Percentiles rank a stretch among this genome's conserved stretches.
Conservation (phyloP, 2,888 invertebrate genomes). For the Nebria salina region DNA sequence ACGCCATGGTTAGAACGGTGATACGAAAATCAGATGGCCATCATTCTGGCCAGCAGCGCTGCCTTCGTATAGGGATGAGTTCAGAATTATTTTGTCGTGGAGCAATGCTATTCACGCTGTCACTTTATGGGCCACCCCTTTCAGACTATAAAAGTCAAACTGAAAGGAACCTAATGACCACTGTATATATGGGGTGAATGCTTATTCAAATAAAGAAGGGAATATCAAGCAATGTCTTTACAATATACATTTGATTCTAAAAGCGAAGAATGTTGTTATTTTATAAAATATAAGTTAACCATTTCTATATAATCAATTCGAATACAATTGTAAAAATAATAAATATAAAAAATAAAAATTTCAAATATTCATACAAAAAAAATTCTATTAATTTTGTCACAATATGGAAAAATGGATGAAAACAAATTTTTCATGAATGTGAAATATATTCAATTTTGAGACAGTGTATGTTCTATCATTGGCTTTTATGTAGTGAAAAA, state of each 20-base stretch:
- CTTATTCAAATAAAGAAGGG: constrained; percentile 4
- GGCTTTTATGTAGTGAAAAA: neutral
- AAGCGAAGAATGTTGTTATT: no score
- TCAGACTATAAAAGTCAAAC: constrained; percentile 12
- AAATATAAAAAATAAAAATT: no score
- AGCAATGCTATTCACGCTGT: neutral
- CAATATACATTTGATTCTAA: no score
- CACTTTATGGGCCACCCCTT: constrained; percentile 1
- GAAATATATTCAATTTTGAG: neutral
- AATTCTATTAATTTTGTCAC: no score
- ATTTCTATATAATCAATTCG: no score
- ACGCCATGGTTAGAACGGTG: neutral
- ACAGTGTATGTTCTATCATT: neutral
- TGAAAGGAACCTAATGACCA: constrained; percentile 18
- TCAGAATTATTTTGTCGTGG: constrained; percentile 5
- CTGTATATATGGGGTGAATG: neutral
- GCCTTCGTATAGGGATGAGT: neutral
- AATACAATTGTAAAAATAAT: no score
- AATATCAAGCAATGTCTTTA: neutral
- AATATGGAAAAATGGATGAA: no score
- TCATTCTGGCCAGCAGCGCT: constrained; percentile 3
- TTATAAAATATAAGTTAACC: no score
- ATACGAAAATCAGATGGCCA: constrained; percentile 5
- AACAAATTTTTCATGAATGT: no score
- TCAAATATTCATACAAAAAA: no score